These are phyloP conservation scores for Lithosia quadra DNA, from an alignment of 2,888 invertebrate genomes.

Conservation along the genomic window DNA sequence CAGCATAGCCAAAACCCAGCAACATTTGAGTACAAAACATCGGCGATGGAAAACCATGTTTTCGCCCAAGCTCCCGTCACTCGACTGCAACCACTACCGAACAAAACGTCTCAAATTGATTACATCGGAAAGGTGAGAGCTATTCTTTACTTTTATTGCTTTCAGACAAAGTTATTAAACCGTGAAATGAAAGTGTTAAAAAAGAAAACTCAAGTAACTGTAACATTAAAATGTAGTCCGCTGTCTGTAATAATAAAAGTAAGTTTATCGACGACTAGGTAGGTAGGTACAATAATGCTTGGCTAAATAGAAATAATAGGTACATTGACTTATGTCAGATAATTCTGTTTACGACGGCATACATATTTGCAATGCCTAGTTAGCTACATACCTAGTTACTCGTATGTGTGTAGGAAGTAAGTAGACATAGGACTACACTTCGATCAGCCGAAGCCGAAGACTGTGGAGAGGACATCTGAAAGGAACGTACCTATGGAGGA, in stretches of 20 bases:
- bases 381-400: not conserved
- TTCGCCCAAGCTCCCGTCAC: conserved; percentile 56
- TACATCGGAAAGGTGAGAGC: conserved; percentile 68
- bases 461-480: too few relatives aligned
- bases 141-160: conserved; percentile 60
- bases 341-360: not conserved
- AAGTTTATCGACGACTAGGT: not conserved
- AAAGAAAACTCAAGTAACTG: conserved; percentile 58
- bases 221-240: conserved; percentile 40
- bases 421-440: too few relatives aligned
- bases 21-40: conserved; percentile 64
- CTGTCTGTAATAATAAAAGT: not conserved
- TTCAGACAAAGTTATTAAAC: conserved; percentile 66
- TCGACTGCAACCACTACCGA: conserved; percentile 60
- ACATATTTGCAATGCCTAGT: not conserved
- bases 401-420: not conserved
- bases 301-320: not conserved
- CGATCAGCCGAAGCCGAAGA: too few relatives aligned
- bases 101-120: conserved; percentile 69
- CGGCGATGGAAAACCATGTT: conserved; percentile 70
- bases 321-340: not conserved
- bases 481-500: too few relatives aligned
- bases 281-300: too few relatives aligned
- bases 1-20: conserved; percentile 64
- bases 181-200: conserved; percentile 78